A percentile compares a stretch with the other conserved stretches of the same genome.
These are phyloP conservation scores for Diadegma fenestrale DNA, from an alignment of 2,888 invertebrate genomes.

Conservation along the genomic window DNA sequence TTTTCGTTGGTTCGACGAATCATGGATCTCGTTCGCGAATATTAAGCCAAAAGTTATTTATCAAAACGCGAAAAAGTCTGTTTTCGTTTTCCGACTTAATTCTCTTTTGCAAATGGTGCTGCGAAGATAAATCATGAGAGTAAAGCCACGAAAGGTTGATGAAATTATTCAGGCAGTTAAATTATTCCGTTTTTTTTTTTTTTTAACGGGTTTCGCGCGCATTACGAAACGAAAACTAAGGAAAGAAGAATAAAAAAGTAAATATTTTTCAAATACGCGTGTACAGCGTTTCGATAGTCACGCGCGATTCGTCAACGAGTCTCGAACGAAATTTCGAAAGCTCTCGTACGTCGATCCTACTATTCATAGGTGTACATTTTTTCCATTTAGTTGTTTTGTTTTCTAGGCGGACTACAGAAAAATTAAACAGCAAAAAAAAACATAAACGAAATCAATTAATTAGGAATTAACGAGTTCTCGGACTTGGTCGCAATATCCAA, in stretches of 20 bases:
- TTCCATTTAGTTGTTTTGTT: neutral
- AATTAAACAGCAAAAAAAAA: constrained; percentile 9
- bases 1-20: neutral
- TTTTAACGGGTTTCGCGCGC: too few species aligned
- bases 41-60: neutral
- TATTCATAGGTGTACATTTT: constrained; percentile 64
- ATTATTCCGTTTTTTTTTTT: too few species aligned
- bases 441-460: constrained; percentile 46
- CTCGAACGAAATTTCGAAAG: constrained; percentile 45
- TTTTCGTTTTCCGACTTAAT: neutral
- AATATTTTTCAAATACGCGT: constrained; percentile 39
- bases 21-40: neutral
- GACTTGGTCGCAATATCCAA: constrained; percentile 41
- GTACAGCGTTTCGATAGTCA: neutral
- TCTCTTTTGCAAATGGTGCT: constrained; percentile 67
- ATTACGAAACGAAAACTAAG: neutral
- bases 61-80: neutral
- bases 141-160: constrained; percentile 42
- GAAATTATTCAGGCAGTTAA: constrained; percentile 14
- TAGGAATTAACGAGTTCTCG: constrained; percentile 56
- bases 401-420: constrained; percentile 32
- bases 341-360: constrained; percentile 62
- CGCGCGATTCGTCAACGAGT: constrained; percentile 39
- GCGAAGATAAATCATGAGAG: constrained; percentile 38
- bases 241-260: constrained; percentile 9